A percentile compares a stretch with the other conserved stretches of the same genome.
Evolutionary conservation across 1,140 invertebrate genomes (phyloP).

Genomic region (Charaxes varanes): DNA sequence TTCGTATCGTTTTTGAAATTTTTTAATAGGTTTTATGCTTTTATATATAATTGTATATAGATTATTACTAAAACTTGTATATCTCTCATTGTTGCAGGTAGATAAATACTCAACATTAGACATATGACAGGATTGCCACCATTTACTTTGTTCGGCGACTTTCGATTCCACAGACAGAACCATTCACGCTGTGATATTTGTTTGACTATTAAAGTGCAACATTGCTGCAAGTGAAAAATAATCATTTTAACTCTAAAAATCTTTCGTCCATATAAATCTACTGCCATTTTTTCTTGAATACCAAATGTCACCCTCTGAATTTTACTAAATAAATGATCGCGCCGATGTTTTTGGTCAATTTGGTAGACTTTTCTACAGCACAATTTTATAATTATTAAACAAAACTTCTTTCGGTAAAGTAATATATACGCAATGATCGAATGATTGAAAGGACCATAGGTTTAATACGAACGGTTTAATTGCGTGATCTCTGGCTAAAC

Average conservation of each 20-base stretch:
- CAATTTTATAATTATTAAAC: slow-evolving; percentile 10
- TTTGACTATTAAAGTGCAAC: slow-evolving; percentile 4
- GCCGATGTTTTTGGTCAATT: slow-evolving; percentile 8
- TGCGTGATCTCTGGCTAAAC: too few species aligned
- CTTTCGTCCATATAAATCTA: slow-evolving; percentile 10
- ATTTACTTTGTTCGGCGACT: slow-evolving; percentile 11
- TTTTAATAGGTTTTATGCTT: too few species aligned
- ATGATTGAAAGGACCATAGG: too few species aligned
- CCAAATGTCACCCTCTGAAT: neutral
- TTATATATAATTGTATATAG: too few species aligned
- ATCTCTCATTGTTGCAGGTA: slow-evolving; percentile 35
- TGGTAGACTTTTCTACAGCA: slow-evolving; percentile 18
- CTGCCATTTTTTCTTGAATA: slow-evolving; percentile 10
- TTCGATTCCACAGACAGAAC: slow-evolving; percentile 12
- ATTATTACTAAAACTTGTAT: too few species aligned
- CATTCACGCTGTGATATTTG: slow-evolving; percentile 8
- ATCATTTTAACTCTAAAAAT: neutral
- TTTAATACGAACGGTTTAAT: too few species aligned
- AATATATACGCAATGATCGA: too few species aligned
- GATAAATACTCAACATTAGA: slow-evolving; percentile 26
- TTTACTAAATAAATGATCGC: neutral
- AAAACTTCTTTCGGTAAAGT: neutral
- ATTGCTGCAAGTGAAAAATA: slow-evolving; percentile 2
- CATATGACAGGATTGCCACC: slow-evolving; percentile 14
- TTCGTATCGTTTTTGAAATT: too few species aligned